Conservation (phyloP, 1,140 invertebrate species). For the Pinna nobilis region DNA sequence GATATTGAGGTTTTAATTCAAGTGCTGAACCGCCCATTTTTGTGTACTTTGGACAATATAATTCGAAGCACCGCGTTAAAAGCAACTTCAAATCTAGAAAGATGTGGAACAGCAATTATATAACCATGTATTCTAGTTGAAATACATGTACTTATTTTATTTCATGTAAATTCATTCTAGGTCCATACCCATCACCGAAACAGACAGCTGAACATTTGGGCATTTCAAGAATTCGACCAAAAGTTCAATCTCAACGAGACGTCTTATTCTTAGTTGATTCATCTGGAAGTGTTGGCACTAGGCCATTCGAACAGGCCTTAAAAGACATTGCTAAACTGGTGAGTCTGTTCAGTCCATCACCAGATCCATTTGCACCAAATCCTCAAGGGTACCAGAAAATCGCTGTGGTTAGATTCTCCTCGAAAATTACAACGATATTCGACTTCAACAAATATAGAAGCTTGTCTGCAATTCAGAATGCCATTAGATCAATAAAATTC, state of each 20-base stretch:
- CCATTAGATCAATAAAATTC: not conserved
- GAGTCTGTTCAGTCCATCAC: not conserved
- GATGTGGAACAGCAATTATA: too few relatives aligned
- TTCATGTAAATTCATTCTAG: too few relatives aligned
- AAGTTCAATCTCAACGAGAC: constrained; percentile 6
- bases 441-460: not conserved
- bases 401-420: constrained; percentile 15
- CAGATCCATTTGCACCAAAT: too few relatives aligned
- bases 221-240: not conserved
- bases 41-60: too few relatives aligned
- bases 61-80: too few relatives aligned
- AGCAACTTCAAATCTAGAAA: too few relatives aligned
- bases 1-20: too few relatives aligned
- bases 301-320: not conserved
- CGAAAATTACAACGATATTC: not conserved
- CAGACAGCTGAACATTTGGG: constrained; percentile 20
- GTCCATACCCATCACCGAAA: not conserved
- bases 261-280: constrained; percentile 2
- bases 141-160: too few relatives aligned
- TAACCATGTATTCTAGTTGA: too few relatives aligned
- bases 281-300: constrained; percentile 21
- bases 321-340: not conserved
- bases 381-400: not conserved
- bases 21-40: too few relatives aligned
- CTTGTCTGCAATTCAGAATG: not conserved